Evolutionary conservation across 2,113 vertebrate genomes (phyloP), one percentile per base, ranked within the genome.

Genomic region (Platysternon megacephalum): DNA sequence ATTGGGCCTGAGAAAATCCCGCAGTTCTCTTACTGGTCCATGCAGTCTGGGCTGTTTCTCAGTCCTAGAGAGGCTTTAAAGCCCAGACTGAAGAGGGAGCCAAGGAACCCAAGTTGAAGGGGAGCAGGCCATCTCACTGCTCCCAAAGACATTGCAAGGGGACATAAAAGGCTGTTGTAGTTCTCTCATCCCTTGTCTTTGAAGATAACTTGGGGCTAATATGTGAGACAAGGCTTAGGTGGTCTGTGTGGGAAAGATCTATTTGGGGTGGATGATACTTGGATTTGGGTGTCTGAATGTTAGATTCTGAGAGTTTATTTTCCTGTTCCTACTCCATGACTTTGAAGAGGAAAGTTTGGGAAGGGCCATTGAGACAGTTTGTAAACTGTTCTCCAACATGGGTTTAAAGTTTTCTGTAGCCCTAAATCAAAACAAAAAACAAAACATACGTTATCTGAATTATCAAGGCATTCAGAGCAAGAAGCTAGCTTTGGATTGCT

Each of bases 11-110:
- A 81, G 76, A 26, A 53, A 6, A 35, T 8, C 32, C 74, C 12
- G 39, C 87, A 93, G 35, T 81, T 8, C 84, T 44, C 17, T 84
- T 39, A 86, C 12, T 1, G 28, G 76, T 32, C 82, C 87, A 89
- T 12, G 78, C 26, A 29, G 24, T 48, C 78, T 26, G 85, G 93
- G 90, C 95, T 96, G 92, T 94, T 87, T 89, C 88, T 72, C 74
- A 8, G 74, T 35, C 68, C 46, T 35, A 35, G 58, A 65, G 26
- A 28, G 11, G 28, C 11, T 13, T 58, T 58, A 58, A 28, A 61
- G 58, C 65, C 35, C 65, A n/a, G 35, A 68, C 35, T 68, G 35
- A 68, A n/a, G 35, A 65, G 58, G 58, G 58, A 68, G 65, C 35
- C 16, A 68, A n/a, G 65, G 65, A 68, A n/a, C 32, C 35, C 65